These are phyloP conservation scores for Pandemis cinnamomeana DNA, from an alignment of 2,888 invertebrate genomes.

Conservation along the genomic window DNA sequence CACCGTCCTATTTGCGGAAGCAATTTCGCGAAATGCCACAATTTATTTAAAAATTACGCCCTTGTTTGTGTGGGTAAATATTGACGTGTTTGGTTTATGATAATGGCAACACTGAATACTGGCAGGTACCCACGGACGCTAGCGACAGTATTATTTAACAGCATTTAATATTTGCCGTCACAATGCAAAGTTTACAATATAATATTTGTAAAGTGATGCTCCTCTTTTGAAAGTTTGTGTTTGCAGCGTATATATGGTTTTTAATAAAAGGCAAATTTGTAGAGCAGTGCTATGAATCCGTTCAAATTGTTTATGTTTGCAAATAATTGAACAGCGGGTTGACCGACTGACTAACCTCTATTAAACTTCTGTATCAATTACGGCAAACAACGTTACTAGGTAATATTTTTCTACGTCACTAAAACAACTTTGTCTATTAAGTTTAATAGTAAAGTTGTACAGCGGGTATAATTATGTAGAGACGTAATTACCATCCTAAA, in stretches of 20 bases:
- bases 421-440: neutral
- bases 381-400: neutral
- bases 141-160: conserved; percentile 80
- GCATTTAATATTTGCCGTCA: conserved; percentile 81
- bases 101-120: conserved; percentile 83
- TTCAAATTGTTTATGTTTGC: conserved; percentile 39
- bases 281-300: conserved; percentile 52
- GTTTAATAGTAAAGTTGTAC: neutral
- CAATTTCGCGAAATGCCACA: conserved; percentile 84
- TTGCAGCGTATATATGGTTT: conserved; percentile 76
- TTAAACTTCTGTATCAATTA: conserved; percentile 18
- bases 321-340: conserved; percentile 41
- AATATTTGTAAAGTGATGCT: conserved; percentile 82
- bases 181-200: conserved; percentile 82
- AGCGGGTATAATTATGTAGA: neutral
- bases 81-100: conserved; percentile 85
- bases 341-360: conserved; percentile 31
- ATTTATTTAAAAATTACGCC: conserved; percentile 85
- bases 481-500: conserved; percentile 4
- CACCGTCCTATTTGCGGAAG: conserved; percentile 82
- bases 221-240: conserved; percentile 79
- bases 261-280: conserved; percentile 81
- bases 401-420: neutral
- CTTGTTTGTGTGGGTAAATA: conserved; percentile 84
- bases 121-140: conserved; percentile 69